Conservation (phyloP, 2,797 vertebrate genomes). For the Bovichtus variegatus region DNA sequence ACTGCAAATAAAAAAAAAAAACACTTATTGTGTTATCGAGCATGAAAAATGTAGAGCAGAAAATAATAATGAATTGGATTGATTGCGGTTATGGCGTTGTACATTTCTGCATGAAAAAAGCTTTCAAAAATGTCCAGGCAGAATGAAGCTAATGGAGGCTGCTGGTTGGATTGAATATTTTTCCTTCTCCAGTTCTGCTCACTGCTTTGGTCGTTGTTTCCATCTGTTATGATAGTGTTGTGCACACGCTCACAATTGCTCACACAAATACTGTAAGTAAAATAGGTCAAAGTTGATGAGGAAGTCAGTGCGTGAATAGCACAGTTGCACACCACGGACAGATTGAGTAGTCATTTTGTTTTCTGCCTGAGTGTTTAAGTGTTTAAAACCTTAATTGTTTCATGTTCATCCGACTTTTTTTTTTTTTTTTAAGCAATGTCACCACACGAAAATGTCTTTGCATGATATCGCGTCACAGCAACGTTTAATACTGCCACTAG, state of each 20-base stretch:
- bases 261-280: neutral
- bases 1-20: slow-evolving; percentile 22
- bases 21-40: slow-evolving; percentile 26
- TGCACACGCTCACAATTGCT: neutral
- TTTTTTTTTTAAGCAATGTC: too few species aligned
- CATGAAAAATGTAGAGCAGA: slow-evolving; percentile 19
- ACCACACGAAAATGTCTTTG: too few species aligned
- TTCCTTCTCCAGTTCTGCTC: neutral
- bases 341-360: too few species aligned
- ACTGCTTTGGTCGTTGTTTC: neutral
- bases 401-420: too few species aligned
- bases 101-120: slow-evolving; percentile 11
- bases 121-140: neutral
- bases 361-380: too few species aligned
- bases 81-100: neutral
- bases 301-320: too few species aligned
- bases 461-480: too few species aligned
- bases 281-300: too few species aligned
- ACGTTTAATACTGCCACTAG: too few species aligned
- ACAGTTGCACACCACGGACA: too few species aligned
- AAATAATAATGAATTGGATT: slow-evolving; percentile 17
- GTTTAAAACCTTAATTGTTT: too few species aligned
- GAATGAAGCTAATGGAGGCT: neutral
- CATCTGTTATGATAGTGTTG: neutral
- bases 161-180: neutral